These are phyloP conservation scores for Equus przewalskii DNA, from an alignment of 2,113 vertebrate species.

Conservation along the genomic window DNA sequence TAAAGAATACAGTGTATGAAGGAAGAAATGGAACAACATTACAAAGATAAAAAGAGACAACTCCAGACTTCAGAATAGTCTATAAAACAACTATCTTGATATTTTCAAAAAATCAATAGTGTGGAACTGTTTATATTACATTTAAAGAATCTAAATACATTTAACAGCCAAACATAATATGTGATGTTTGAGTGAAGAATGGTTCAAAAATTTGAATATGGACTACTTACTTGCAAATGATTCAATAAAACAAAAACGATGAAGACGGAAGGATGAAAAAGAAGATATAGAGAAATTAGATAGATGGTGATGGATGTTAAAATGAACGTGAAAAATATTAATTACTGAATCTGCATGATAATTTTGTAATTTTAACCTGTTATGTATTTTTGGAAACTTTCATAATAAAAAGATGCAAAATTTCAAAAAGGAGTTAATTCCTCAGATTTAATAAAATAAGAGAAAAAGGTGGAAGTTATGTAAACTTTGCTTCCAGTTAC, in stretches of 20 bases:
- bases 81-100: background rate
- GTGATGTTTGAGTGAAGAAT: background rate
- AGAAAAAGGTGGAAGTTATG: background rate
- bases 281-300: background rate
- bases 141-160: background rate
- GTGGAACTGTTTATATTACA: background rate
- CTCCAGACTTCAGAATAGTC: background rate
- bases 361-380: background rate
- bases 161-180: background rate
- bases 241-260: background rate
- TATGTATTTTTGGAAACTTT: background rate
- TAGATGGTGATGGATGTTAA: background rate
- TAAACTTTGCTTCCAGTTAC: background rate
- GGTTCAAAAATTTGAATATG: background rate
- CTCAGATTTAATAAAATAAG: background rate
- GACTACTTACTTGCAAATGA: background rate
- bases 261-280: background rate
- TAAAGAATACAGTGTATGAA: background rate
- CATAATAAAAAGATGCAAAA: background rate
- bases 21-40: background rate
- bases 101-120: background rate
- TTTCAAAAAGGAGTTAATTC: background rate
- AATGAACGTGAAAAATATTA: background rate
- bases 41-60: background rate
- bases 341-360: background rate